phyloP scores from a whole-genome alignment of 2,888 invertebrate species.

The Limnephilus rhombicus region DNA sequence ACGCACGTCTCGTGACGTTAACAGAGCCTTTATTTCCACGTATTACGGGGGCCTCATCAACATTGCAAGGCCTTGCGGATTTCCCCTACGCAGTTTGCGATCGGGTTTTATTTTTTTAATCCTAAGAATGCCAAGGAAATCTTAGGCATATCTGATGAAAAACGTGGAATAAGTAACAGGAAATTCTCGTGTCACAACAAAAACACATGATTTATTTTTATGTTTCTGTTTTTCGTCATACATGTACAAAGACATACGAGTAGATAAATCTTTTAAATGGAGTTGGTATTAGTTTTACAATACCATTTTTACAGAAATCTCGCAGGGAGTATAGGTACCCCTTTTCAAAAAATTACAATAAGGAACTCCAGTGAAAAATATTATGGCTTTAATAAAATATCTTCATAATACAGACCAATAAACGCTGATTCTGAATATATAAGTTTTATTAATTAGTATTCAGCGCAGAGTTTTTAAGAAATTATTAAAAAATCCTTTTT shows the following conservation, averaged over 20 bases:
- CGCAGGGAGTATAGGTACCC: too few species aligned
- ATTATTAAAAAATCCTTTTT: too few species aligned
- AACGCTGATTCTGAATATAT: too few species aligned
- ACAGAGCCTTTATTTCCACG: conserved; percentile 51
- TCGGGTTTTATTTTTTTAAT: neutral
- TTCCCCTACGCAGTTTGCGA: conserved; percentile 4
- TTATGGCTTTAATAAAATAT: too few species aligned
- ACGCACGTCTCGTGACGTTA: conserved; percentile 38
- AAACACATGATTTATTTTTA: neutral
- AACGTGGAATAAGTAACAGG: neutral
- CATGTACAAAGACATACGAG: neutral
- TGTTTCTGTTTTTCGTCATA: neutral
- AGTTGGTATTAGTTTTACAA: too few species aligned
- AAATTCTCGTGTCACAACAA: neutral
- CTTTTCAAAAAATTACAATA: too few species aligned
- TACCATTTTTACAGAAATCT: too few species aligned
- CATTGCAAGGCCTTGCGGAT: conserved; percentile 29
- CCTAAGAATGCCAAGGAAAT: neutral
- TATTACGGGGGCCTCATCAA: conserved; percentile 16
- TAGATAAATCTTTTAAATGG: neutral
- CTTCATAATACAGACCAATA: too few species aligned
- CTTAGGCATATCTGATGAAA: neutral
- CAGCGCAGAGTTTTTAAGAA: too few species aligned
- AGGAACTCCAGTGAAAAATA: too few species aligned
- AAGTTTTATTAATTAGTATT: too few species aligned